phyloP scores from a whole-genome alignment of 2,797 vertebrate genomes.

The Chromis chromis region DNA sequence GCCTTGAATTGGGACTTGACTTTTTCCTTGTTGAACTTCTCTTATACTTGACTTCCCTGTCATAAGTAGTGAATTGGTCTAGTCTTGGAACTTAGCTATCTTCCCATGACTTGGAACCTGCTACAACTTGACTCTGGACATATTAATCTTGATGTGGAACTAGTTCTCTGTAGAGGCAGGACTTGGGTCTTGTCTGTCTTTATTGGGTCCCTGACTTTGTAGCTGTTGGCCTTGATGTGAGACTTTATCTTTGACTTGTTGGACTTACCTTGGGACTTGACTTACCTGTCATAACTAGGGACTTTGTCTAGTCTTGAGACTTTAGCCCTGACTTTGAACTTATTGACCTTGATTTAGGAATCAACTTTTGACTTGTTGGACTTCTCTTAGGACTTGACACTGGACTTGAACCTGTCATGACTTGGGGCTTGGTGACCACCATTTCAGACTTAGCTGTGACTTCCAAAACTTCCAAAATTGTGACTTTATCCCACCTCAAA shows the following conservation, averaged over 20 bases:
- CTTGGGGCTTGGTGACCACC: neutral
- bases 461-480: neutral
- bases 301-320: too few relatives aligned
- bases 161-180: neutral
- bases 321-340: neutral
- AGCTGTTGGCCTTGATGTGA: neutral
- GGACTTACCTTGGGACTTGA: neutral
- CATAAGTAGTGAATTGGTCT: neutral
- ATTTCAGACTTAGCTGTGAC: neutral
- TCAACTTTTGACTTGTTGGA: neutral
- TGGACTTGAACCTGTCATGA: neutral
- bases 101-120: too few relatives aligned
- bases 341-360: neutral
- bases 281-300: too few relatives aligned
- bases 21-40: too few relatives aligned
- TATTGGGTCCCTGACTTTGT: neutral
- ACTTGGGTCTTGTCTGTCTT: neutral
- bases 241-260: neutral
- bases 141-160: neutral
- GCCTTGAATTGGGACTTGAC: neutral
- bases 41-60: neutral
- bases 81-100: too few relatives aligned
- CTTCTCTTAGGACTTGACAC: neutral
- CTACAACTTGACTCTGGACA: too few relatives aligned
- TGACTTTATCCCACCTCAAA: conserved; percentile 2